Evolutionary conservation across 2,113 vertebrate species (phyloP), one percentile per base, ranked within the genome.

Genomic region (Antechinus stuartii): DNA sequence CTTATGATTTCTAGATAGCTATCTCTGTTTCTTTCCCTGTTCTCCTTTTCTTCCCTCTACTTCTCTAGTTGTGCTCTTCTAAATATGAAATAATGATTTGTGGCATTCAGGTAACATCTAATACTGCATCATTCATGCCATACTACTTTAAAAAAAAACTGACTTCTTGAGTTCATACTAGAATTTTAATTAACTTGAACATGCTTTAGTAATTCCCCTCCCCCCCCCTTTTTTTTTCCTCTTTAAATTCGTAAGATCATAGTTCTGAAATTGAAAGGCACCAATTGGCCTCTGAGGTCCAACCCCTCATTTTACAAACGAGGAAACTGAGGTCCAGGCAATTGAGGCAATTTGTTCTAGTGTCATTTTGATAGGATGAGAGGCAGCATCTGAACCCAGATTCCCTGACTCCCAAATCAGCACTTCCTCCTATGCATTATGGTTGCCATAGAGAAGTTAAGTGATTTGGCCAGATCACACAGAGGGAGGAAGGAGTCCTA

Each of bases 281-380:
- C n/a, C 8, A 84, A 42, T 2, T 42, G 68, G 61, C 19, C 16
- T 8, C n/a, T 84, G n/a, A 76, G 19, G 7, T 84, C 35, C 68
- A 84, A 84, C 68, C 6, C 6, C 68, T 42, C 68, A 84, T 84
- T 84, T 84, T 84, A 42, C 19, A 84, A 22, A 42, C 2, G 7
- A 84, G n/a, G 6, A 42, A 84, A 84, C 16, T n/a, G 35, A 42
- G 14, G 35, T 5, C 19, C 19, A 76, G 61, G 16, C n/a, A 42
- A 7, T 2, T 42, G n/a, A 84, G 68, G 19, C 42, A 16, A 84
- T 6, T 84, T 84, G n/a, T 19, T 49, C 26, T 57, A 89, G 94
- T 54, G 92, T 56, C 93, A 54, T 95, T 95, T n/a, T 94, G 95
- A 49, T 52, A 25, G 47, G 11, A 54, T 90, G 54, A 16, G 57